A percentile compares a stretch with the other conserved stretches of the same genome.
These are phyloP conservation scores for Paradoxurus hermaphroditus DNA, from an alignment of 2,113 vertebrate species.

Conservation along the genomic window DNA sequence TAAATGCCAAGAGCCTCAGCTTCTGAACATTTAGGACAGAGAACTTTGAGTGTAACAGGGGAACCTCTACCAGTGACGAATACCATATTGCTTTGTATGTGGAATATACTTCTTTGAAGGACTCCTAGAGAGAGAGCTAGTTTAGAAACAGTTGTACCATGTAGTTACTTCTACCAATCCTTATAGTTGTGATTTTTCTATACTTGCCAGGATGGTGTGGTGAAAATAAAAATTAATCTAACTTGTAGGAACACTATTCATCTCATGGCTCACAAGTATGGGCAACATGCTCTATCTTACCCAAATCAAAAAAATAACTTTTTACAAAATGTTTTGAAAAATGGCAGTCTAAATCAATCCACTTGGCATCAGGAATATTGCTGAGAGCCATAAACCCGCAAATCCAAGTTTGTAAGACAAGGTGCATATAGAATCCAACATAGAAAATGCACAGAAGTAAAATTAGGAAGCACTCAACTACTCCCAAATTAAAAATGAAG, in stretches of 20 bases:
- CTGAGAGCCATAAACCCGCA: neutral
- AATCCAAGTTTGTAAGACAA: neutral
- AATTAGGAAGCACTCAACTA: neutral
- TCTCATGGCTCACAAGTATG: neutral
- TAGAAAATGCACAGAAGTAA: neutral
- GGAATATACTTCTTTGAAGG: neutral
- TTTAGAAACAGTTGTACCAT: neutral
- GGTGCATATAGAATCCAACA: neutral
- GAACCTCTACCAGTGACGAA: neutral
- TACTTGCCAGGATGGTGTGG: neutral
- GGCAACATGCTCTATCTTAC: neutral
- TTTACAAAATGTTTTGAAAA: neutral
- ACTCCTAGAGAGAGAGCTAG: neutral
- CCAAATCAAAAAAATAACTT: neutral
- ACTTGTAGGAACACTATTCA: neutral
- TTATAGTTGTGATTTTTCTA: neutral
- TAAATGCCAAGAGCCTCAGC: neutral
- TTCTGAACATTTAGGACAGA: neutral
- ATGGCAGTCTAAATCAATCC: neutral
- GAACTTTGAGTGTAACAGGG: neutral
- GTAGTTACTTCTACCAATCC: neutral
- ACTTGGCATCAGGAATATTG: neutral
- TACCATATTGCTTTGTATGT: neutral
- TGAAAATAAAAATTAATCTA: neutral
- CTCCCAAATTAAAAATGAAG: neutral